A percentile compares a stretch with the other conserved stretches of the same genome.
Conservation (phyloP, 2,113 vertebrate species). For the Dolichallabes microphthalmus region DNA sequence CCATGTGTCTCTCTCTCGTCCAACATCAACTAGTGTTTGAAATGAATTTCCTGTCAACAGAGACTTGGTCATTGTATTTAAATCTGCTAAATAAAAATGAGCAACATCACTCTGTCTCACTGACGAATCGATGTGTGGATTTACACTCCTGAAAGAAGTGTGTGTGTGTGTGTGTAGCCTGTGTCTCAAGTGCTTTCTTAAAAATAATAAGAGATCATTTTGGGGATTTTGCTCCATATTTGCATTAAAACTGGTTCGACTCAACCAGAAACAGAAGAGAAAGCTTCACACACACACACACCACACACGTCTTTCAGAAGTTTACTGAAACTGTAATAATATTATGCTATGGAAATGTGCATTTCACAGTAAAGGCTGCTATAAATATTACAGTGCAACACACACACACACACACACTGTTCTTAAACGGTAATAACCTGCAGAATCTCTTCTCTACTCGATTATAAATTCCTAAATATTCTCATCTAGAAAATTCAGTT, state of each 20-base stretch:
- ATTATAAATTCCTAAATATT: no score
- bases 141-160: not conserved
- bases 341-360: no score
- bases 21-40: slow-evolving; percentile 69
- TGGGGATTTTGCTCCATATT: not conserved
- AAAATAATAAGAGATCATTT: not conserved
- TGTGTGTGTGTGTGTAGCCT: no score
- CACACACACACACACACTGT: no score
- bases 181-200: no score
- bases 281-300: not conserved
- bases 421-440: no score
- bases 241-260: not conserved
- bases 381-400: no score
- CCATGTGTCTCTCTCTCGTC: slow-evolving; percentile 60
- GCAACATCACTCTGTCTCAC: slow-evolving; percentile 56
- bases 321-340: no score
- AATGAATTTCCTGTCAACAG: slow-evolving; percentile 68
- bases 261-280: not conserved
- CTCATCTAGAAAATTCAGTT: no score
- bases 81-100: slow-evolving; percentile 73
- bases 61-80: slow-evolving; percentile 74
- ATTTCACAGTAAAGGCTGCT: no score
- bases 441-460: no score
- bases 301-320: no score
- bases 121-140: not conserved